Evolutionary conservation across 2,113 vertebrate genomes (phyloP), one percentile per base, ranked within the genome.

Genomic region (Agapornis roseicollis): DNA sequence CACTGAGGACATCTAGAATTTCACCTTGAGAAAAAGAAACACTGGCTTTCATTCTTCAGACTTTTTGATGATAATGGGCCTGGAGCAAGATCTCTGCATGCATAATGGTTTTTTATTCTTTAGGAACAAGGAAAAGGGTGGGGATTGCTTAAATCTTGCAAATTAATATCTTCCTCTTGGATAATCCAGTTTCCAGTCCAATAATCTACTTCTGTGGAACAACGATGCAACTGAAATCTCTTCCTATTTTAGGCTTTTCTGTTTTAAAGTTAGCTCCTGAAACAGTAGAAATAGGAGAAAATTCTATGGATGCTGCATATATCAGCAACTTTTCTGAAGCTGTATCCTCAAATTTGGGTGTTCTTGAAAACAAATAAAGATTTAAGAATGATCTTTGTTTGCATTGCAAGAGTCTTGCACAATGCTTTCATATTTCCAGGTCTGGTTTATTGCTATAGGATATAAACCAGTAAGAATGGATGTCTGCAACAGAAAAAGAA

Each of bases 381-480:
- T 86, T 92, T 68, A 64, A 39, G 69, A 3, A 52, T 66, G 8
- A 23, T 28, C 46, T 76, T 60, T 69, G 1, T 74, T 88, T 80
- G 41, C 35, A 3, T 82, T 89, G 41, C 41, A 70, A 85, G 31
- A 31, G 31, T 77, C 35, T 88, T 95, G 28, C 92, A 65, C 56
- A 69, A 35, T 56, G 15, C 61, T 69, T 91, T 47, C 25, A 58
- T 8, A 61, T 82, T 72, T 88, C 61, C 37, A 65, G 8, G 10
- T 88, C 84, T 88, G 49, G 13, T 87, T 87, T 65, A n/a, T 89
- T 93, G 92, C 61, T 90, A 93, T 73, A 53, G 33, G 50, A 37
- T 80, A 19, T 71, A 85, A 86, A 72, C 33, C 60, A 81, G 1
- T 28, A 52, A 20, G 68, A 77, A 88, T 77, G 56, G 41, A 82